These are phyloP conservation scores for Steinernema scapterisci DNA, from an alignment of 2,888 invertebrate genomes.

Conservation along the genomic window DNA sequence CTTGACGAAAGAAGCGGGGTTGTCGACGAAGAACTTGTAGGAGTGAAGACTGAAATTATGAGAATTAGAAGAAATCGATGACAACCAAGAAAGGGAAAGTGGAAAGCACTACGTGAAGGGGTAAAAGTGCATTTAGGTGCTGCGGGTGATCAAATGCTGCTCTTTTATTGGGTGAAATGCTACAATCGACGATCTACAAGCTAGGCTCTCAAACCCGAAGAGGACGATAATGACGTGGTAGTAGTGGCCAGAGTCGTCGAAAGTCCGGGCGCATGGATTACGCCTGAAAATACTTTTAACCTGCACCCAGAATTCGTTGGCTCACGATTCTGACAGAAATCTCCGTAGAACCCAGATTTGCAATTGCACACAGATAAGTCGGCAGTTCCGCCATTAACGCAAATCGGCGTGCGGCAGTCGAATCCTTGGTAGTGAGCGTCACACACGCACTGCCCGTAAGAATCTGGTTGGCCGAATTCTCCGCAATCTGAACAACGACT, in stretches of 20 bases:
- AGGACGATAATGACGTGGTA: neutral
- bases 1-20: too few relatives aligned
- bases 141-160: too few relatives aligned
- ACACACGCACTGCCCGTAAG: conserved; percentile 2
- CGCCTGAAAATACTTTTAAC: neutral
- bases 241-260: neutral
- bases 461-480: neutral
- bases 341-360: conserved; percentile 44
- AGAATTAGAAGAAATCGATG: neutral
- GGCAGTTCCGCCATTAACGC: conserved; percentile 44
- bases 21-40: too few relatives aligned
- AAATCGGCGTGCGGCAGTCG: conserved; percentile 39
- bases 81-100: neutral
- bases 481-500: neutral
- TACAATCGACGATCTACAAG: neutral
- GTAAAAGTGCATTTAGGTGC: too few relatives aligned
- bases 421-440: conserved; percentile 17
- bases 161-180: neutral
- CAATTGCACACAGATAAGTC: conserved; percentile 47
- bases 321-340: conserved; percentile 42
- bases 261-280: neutral
- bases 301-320: too few relatives aligned
- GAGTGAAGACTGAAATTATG: neutral
- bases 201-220: neutral
- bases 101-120: too few relatives aligned